Evolutionary conservation across 2,113 vertebrate species (phyloP), one percentile per base, ranked within the genome.

Genomic region (Benitochromis conjunctus): DNA sequence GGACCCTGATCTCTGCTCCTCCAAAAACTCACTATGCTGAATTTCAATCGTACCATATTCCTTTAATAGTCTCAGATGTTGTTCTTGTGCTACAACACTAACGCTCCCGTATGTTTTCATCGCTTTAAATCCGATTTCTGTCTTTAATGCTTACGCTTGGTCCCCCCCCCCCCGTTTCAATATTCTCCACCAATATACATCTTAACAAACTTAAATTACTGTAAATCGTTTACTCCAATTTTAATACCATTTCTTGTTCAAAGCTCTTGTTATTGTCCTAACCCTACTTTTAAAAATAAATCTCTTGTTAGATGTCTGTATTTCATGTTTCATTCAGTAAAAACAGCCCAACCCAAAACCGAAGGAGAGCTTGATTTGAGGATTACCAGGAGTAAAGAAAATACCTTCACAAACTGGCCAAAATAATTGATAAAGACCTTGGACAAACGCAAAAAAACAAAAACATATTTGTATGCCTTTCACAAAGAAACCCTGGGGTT

Each of bases 121-220:
- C 21, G 10, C 46, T 26, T 3, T 6, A 71, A 71, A 71, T 71
- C 9, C 1, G 1, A 43, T 16, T 43, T 71, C 5, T 16, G 38
- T 46, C 38, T 71, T 46, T 71, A 71, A 71, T 18, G 21, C 16
- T 26, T 14, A 48, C 3, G 16, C 14, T 16, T 7, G 6, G 1
- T 43, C 3, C 0, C 34, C 31, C 36, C 38, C 3, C 3, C 6
- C 9, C 5, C 11, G 8, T 29, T 46, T 71, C 66, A 71, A 18
- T 10, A 29, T 74, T 74, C 18, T 3, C 18, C 41, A 48, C 43
- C 66, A 43, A 71, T 14, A 48, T 7, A 18, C 21, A 48, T 11
- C 14, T 18, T 46, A 9, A 18, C 16, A 51, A 46, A 71, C 5
- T 74, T 74, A 18, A 18, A 74, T 29, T 7, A 74, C 24, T 48